Evolutionary conservation across 2,113 vertebrate species (phyloP), one percentile per base, ranked within the genome.

Genomic region (Pyrgilauda ruficollis): DNA sequence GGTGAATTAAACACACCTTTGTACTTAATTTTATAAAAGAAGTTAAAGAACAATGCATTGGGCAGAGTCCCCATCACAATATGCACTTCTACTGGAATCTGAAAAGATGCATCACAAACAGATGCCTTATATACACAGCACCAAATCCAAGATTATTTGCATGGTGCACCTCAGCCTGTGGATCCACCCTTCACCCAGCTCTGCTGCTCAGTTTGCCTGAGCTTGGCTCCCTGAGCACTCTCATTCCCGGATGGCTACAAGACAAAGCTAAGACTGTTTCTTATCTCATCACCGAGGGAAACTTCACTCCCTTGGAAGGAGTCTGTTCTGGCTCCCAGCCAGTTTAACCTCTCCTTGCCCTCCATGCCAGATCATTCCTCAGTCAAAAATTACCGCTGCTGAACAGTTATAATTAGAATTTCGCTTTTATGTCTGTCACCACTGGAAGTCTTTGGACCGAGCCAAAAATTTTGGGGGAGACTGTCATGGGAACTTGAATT

Each of bases 51-150:
- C 50, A 43, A 15, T 44, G 31, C n/a, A 6, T 16, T 61, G 31
- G 21, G 10, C 6, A 3, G 62, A 22, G 39, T 91, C 31, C 17
- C 20, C 17, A 22, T 47, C 30, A 6, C 37, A 84, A 7, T 22
- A 68, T 4, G 5, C 0, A 0, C 35, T 37, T 84, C 26, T 37
- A 23, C 6, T 11, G 35, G 31, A 63, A 47, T 50, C 44, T 80
- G 67, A 47, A 76, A 62, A 59, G 35, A 28, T 28, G 19, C 1
- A 2, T 26, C 49, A n/a, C 33, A 10, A 53, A 58, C 35, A 44
- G 67, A 27, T 72, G 75, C 64, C 20, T 55, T n/a, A 31, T 5
- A 23, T 12, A 19, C 53, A 35, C 46, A 62, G 56, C 46, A 78
- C n/a, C 27, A 26, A 2, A 52, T 37, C 69, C 9, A 8, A 77